phyloP scores from a whole-genome alignment of 2,888 invertebrate genomes.

The Pandemis corylana region DNA sequence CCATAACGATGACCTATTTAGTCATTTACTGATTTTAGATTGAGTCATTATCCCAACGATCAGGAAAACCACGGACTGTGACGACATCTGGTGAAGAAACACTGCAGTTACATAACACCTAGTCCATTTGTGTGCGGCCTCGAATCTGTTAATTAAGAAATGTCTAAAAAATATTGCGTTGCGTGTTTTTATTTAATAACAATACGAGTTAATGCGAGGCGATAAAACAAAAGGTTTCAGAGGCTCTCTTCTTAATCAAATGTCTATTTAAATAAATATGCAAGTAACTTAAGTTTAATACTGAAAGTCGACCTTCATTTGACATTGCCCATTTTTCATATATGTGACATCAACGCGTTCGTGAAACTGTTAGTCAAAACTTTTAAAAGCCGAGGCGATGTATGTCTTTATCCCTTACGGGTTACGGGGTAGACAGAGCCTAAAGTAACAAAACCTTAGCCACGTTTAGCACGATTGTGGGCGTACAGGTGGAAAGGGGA shows the following conservation, averaged over 20 bases:
- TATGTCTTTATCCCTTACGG: no score
- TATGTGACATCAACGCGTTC: background rate
- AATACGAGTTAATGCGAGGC: no score
- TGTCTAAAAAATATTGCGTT: slow-evolving; percentile 10
- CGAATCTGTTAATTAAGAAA: slow-evolving; percentile 22
- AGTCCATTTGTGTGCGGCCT: slow-evolving; percentile 17
- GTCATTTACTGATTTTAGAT: slow-evolving; percentile 1
- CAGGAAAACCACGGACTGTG: slow-evolving; percentile 33
- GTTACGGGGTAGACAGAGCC: no score
- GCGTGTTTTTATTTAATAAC: background rate
- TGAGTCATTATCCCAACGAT: slow-evolving; percentile 14
- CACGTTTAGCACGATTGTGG: no score
- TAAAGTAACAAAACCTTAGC: no score
- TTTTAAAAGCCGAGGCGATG: background rate
- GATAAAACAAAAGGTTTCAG: no score
- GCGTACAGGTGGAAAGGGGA: no score
- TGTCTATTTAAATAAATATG: background rate
- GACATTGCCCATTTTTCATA: background rate
- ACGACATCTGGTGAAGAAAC: slow-evolving; percentile 28
- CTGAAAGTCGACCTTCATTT: background rate
- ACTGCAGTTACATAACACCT: slow-evolving; percentile 11
- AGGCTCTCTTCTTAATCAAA: background rate
- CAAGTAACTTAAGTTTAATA: background rate
- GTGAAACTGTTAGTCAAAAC: background rate
- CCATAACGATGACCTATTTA: background rate